Evolutionary conservation across 2,797 vertebrate genomes (phyloP).

Genomic region (Myotis pilosus): DNA sequence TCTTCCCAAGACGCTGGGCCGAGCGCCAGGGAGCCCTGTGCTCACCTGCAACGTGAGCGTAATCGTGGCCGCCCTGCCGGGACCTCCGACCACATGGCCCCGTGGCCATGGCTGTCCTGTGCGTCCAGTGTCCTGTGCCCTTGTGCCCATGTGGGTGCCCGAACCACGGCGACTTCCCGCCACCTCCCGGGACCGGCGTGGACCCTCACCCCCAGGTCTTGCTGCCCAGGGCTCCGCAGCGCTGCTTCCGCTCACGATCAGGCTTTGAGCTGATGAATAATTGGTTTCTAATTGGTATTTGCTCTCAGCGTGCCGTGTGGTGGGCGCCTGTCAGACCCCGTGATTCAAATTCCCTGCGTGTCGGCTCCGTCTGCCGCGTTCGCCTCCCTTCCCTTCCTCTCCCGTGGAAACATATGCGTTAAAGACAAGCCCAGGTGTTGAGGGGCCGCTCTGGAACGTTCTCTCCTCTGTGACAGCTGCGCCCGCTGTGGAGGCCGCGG

Average conservation of each 20-base stretch:
- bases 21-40: accelerated
- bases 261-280: neutral
- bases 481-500: neutral
- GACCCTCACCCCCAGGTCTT: accelerated
- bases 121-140: neutral
- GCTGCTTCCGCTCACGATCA: neutral
- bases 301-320: neutral
- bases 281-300: neutral
- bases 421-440: conserved; percentile 64
- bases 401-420: conserved; percentile 36
- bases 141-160: neutral
- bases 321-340: neutral
- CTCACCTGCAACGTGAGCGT: neutral
- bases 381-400: neutral
- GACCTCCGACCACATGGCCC: neutral
- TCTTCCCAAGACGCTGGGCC: accelerated
- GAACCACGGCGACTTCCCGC: neutral
- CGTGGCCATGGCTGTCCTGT: neutral
- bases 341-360: neutral
- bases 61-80: neutral
- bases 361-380: neutral
- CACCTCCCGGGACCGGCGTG: accelerated
- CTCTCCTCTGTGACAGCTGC: conserved; percentile 21
- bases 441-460: neutral
- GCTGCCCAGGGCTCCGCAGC: neutral